Evolutionary conservation across 2,888 invertebrate species (phyloP), one percentile per base, ranked within the genome.

Genomic region (Metacarcinus magister): DNA sequence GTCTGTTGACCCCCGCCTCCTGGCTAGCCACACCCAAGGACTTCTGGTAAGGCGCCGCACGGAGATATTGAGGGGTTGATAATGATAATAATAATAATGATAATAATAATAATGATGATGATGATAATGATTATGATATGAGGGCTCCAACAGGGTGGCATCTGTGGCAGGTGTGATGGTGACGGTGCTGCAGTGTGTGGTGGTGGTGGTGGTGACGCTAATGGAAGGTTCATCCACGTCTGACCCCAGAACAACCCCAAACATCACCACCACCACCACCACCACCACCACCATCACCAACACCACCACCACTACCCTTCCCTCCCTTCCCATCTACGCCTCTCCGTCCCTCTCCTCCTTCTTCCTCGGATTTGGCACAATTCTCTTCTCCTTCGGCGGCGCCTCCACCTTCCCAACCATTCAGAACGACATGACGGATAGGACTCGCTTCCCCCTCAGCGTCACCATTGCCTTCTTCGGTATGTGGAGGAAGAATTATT

Each of bases 371-470:
- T 98, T 98, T 97, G 98, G 98, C 13, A 98, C 98, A 10, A 98
- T 98, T 95, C 98, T 98, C 97, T 98, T 98, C 97, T 98, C 98
- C 0, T 98, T 98, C 97, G 98, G 98, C 5, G 98, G 98, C 4
- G 98, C 98, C 5, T 98, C 98, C 0, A 98, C 98, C 1, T 98
- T 98, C 97, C 98, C 98, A 3, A 98, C 98, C 0, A 98, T 98
- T 95, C 98, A 98, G 97, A 98, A 98, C 97, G 98, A 98, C 97
- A 98, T 98, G 98, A 97, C 97, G 39, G 98, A 98, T 96, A 98
- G 98, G 97, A 97, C 97, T 13, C 98, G 98, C 97, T 98, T 98
- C 97, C 98, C 98, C n/a, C 98, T 98, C 97, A 98, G 98, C 96
- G 98, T 98, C 43, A 97, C 98, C 39, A 98, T 98, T 96, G 98